Evolutionary conservation across 1,140 invertebrate genomes (phyloP), one percentile per base, ranked within the genome.

Genomic region (Araneus ventricosus): DNA sequence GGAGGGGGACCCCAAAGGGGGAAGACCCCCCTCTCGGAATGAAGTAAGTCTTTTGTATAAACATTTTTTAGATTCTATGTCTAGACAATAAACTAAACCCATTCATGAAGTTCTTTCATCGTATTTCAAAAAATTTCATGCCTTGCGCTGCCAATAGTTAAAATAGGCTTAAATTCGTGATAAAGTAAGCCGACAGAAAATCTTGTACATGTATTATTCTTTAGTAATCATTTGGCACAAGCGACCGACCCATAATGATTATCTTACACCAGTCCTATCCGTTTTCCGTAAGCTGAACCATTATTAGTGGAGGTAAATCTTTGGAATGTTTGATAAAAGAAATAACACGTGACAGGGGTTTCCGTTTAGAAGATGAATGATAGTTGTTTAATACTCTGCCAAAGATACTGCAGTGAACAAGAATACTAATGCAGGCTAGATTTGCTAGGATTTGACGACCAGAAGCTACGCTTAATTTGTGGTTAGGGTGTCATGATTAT

Each of bases 261-360:
- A 45, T 22, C 79, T 41, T 24, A 82, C n/a, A 82, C 39, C 24
- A 6, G 20, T 3, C 17, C 39, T 6, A 24, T 22, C 79, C 79
- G 17, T 27, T 24, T 45, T 82, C 79, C 39, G 37, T 27, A 24
- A 41, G 37, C 2, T 6, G 6, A n/a, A 8, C 34, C n/a, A n/a
- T 82, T 37, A 82, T 82, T 82, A 82, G 79, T 7, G 22, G 24
- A n/a, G 79, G 79, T n/a, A 82, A 82, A 82, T 82, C 79, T 45
- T 82, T 24, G 79, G 37, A 41, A 37, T 20, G 5, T n/a, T 39
- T 82, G 22, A 82, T 39, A 1, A 82, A 39, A 45, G n/a, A 41
- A 39, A 82, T 41, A 45, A n/a, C 39, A 82, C 24, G 2, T 82
- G 79, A 41, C 67, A 30, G 27, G 17, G 2, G 8, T 7, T 20